Evolutionary conservation across 2,113 vertebrate species (phyloP).

Genomic region (Conger conger): DNA sequence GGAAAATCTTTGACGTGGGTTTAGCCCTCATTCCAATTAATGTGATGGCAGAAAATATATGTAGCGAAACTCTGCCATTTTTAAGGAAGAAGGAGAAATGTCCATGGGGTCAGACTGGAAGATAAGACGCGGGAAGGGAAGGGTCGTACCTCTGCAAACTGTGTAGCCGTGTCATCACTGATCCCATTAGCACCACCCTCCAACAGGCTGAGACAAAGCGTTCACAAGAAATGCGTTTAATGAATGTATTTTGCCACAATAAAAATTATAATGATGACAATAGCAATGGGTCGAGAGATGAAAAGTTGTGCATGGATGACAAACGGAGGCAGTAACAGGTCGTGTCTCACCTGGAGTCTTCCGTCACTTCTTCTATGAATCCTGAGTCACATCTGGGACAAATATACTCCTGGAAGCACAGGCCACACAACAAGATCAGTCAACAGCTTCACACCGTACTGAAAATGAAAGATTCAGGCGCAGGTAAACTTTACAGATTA

Average conservation of each 20-base stretch:
- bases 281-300: neutral
- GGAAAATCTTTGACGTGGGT: neutral
- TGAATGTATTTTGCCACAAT: conserved; percentile 28
- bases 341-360: conserved; percentile 84
- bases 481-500: conserved; percentile 9
- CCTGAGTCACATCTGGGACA: conserved; percentile 92
- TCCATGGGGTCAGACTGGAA: neutral
- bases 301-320: neutral
- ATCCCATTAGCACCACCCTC: conserved; percentile 76
- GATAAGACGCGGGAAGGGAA: neutral
- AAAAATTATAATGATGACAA: conserved; percentile 19
- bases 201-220: conserved; percentile 77
- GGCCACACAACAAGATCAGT: neutral
- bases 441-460: neutral
- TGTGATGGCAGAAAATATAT: neutral
- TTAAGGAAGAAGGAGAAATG: neutral
- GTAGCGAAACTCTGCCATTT: neutral
- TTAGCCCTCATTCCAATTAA: neutral
- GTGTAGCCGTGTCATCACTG: conserved; percentile 82
- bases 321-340: neutral
- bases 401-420: conserved; percentile 81
- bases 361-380: conserved; percentile 93
- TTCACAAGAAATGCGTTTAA: conserved; percentile 44
- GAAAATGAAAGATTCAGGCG: neutral
- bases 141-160: conserved; percentile 86